These are phyloP conservation scores for Cyphomyrmex costatus DNA, from an alignment of 1,140 invertebrate species.

Conservation along the genomic window DNA sequence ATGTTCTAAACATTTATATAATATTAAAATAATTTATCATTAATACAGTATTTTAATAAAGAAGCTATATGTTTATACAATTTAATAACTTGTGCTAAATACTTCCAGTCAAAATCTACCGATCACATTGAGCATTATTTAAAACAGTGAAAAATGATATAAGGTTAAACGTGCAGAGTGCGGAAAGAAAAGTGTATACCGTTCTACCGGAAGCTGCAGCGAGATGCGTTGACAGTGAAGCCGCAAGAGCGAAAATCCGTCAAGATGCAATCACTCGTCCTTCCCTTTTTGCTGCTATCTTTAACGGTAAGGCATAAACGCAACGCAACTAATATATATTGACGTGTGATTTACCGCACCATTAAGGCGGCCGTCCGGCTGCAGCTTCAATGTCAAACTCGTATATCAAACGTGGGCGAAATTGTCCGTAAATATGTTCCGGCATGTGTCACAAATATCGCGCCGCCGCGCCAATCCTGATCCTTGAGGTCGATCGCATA, in stretches of 20 bases:
- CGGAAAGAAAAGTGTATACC: background rate
- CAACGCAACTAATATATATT: conserved; percentile 37
- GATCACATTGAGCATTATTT: background rate
- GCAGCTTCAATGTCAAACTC: conserved; percentile 64
- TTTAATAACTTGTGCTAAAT: background rate
- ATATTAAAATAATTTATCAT: background rate
- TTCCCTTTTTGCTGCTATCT: conserved; percentile 67
- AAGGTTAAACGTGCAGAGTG: background rate
- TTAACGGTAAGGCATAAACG: conserved; percentile 68
- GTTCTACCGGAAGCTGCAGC: conserved; percentile 16
- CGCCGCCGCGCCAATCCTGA: background rate
- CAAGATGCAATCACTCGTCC: conserved; percentile 66
- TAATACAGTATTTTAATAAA: conserved; percentile 2
- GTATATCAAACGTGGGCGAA: conserved; percentile 65
- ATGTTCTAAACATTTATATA: background rate
- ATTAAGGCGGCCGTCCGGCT: conserved; percentile 44
- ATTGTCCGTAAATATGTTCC: conserved; percentile 46
- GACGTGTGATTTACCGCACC: conserved; percentile 60
- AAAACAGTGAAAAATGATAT: conserved; percentile 32
- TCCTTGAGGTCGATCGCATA: background rate
- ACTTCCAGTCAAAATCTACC: background rate
- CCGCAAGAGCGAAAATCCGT: conserved; percentile 33
- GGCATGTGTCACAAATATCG: conserved; percentile 32
- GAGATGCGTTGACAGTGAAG: conserved; percentile 49
- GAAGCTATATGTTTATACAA: background rate